phyloP scores from a whole-genome alignment of 2,888 invertebrate genomes.

The Epinotia brunnichana region DNA sequence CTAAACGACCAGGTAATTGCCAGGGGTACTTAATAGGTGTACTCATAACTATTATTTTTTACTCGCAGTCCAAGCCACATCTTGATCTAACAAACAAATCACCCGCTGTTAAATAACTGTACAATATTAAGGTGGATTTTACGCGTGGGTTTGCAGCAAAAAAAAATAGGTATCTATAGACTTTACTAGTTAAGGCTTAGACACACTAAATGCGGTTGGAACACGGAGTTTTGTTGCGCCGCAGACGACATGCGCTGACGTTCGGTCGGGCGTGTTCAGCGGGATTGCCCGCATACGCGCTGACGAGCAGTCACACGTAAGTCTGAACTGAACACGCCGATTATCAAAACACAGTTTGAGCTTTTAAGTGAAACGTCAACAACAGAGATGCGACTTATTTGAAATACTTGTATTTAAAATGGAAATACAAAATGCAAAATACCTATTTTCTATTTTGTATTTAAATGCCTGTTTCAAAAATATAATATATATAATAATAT shows the following conservation, averaged over 20 bases:
- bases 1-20: constrained; percentile 10
- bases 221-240: not conserved
- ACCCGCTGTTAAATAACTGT: constrained; percentile 41
- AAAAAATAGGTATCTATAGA: constrained; percentile 7
- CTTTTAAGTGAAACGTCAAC: too few relatives aligned
- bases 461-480: too few relatives aligned
- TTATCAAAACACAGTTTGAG: too few relatives aligned
- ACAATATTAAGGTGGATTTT: constrained; percentile 31
- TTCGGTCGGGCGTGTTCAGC: too few relatives aligned
- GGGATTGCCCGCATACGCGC: too few relatives aligned
- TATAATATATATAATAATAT: too few relatives aligned
- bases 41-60: constrained; percentile 12
- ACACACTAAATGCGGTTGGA: constrained; percentile 9
- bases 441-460: too few relatives aligned
- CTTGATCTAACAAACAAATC: constrained; percentile 39
- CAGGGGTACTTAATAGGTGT: constrained; percentile 10
- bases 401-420: too few relatives aligned
- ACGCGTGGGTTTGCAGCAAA: constrained; percentile 32
- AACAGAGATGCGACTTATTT: too few relatives aligned
- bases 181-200: not conserved
- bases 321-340: too few relatives aligned
- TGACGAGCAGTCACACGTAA: too few relatives aligned
- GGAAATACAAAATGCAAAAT: too few relatives aligned
- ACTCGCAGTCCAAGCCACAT: constrained; percentile 15
- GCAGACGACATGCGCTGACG: not conserved